A percentile compares a stretch with the other conserved stretches of the same genome.
Evolutionary conservation across 2,888 invertebrate genomes (phyloP).

Genomic region (Tiphia femorata): DNA sequence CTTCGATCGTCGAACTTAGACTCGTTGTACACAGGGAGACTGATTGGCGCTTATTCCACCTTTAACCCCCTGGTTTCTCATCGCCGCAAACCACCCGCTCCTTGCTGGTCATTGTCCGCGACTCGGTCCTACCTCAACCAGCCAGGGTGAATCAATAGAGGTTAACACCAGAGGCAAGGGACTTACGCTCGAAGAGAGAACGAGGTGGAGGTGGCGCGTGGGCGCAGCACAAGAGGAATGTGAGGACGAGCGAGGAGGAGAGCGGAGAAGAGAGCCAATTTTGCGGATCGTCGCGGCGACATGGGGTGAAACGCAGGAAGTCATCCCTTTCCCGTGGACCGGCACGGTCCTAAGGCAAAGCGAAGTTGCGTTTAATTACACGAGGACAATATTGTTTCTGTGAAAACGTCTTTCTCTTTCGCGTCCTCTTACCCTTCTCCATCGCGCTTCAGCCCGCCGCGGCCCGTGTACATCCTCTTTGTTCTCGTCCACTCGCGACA

Average conservation of each 20-base stretch:
- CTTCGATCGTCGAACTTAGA: no score
- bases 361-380: slow-evolving; percentile 48
- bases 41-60: no score
- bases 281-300: no score
- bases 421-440: slow-evolving; percentile 2
- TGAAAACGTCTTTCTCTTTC: slow-evolving; percentile 17
- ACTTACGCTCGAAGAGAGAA: slow-evolving; percentile 12
- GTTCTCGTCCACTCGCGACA: background rate
- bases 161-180: slow-evolving; percentile 25
- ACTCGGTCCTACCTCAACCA: slow-evolving; percentile 23
- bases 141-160: slow-evolving; percentile 39
- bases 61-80: no score
- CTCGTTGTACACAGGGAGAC: no score
- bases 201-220: slow-evolving; percentile 2
- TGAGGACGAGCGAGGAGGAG: no score
- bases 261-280: no score
- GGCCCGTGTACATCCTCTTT: background rate
- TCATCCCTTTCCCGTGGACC: slow-evolving; percentile 8
- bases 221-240: slow-evolving; percentile 10
- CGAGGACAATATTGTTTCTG: slow-evolving; percentile 48
- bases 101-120: slow-evolving; percentile 28
- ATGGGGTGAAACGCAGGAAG: slow-evolving; percentile 5
- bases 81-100: no score
- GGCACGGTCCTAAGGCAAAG: slow-evolving; percentile 18
- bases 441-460: background rate